These are phyloP conservation scores for Brachynemurus nebulosus DNA, from an alignment of 2,888 invertebrate genomes.

Conservation along the genomic window DNA sequence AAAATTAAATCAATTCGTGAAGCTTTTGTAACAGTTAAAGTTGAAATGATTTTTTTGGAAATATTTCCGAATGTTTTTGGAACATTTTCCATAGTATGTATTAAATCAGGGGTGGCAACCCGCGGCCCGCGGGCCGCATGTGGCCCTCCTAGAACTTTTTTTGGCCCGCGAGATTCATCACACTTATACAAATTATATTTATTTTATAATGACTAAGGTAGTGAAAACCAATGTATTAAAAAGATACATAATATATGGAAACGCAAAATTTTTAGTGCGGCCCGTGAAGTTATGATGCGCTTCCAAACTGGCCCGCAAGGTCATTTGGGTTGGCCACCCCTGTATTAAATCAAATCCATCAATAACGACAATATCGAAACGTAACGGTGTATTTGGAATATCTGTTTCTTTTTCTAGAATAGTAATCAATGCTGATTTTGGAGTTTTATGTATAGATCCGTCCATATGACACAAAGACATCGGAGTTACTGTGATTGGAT, in stretches of 20 bases:
- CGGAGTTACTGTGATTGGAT: constrained; percentile 25
- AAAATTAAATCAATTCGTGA: constrained; percentile 21
- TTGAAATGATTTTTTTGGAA: constrained; percentile 13
- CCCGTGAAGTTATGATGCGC: too few relatives aligned
- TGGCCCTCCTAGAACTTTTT: too few relatives aligned
- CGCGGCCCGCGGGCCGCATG: too few relatives aligned
- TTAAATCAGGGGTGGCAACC: too few relatives aligned
- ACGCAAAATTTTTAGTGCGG: too few relatives aligned
- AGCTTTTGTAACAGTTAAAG: constrained; percentile 14
- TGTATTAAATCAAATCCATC: constrained; percentile 13
- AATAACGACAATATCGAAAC: constrained; percentile 6
- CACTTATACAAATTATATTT: too few relatives aligned
- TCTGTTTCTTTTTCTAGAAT: constrained; percentile 5
- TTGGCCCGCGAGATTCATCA: too few relatives aligned
- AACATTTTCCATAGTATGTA: constrained; percentile 11
- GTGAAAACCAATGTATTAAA: too few relatives aligned
- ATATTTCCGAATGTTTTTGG: constrained; percentile 18
- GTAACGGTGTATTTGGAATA: constrained; percentile 3
- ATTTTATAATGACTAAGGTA: too few relatives aligned
- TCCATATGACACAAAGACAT: constrained; percentile 12
- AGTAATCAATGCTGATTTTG: constrained; percentile 11
- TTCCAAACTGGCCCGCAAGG: too few relatives aligned
- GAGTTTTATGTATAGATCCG: constrained; percentile 13
- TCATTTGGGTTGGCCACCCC: too few relatives aligned
- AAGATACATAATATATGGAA: too few relatives aligned